phyloP scores from a whole-genome alignment of 2,888 invertebrate genomes.

The Eubasilissa splendida region DNA sequence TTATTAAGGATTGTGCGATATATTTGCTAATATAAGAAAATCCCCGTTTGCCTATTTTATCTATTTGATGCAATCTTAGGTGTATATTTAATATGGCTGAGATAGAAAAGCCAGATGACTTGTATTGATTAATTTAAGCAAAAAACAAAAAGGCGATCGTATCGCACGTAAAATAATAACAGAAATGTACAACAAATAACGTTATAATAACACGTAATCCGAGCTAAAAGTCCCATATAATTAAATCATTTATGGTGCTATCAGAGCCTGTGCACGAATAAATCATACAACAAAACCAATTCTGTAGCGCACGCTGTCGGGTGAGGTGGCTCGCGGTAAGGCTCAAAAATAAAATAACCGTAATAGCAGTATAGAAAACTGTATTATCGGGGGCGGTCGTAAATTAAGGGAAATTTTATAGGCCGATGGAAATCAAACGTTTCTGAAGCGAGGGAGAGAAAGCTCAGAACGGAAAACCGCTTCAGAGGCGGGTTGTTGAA shows the following conservation, averaged over 20 bases:
- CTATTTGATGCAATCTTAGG: too few relatives aligned
- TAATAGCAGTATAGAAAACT: conserved; percentile 30
- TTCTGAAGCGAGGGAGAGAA: conserved; percentile 5
- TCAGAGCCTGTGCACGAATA: conserved; percentile 10
- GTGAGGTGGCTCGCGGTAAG: neutral
- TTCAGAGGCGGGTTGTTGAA: conserved; percentile 33
- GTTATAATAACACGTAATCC: neutral
- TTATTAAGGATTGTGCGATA: too few relatives aligned
- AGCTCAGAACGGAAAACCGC: neutral
- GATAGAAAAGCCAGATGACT: too few relatives aligned
- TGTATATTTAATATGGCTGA: too few relatives aligned
- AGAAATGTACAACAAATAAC: neutral
- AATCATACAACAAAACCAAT: conserved; percentile 1
- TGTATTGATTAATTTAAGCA: too few relatives aligned
- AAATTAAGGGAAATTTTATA: conserved; percentile 40
- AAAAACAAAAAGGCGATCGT: too few relatives aligned
- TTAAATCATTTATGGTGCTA: conserved; percentile 13
- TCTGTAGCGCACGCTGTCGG: neutral
- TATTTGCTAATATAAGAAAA: too few relatives aligned
- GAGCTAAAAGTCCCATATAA: neutral
- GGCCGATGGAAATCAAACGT: conserved; percentile 37
- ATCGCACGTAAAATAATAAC: neutral
- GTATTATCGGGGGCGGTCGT: conserved; percentile 17
- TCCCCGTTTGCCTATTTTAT: too few relatives aligned
- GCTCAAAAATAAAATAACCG: conserved; percentile 16